Percentiles rank a stretch among this genome's conserved stretches.
Evolutionary conservation across 2,888 invertebrate species (phyloP).

Genomic region (Nomada ruficornis): DNA sequence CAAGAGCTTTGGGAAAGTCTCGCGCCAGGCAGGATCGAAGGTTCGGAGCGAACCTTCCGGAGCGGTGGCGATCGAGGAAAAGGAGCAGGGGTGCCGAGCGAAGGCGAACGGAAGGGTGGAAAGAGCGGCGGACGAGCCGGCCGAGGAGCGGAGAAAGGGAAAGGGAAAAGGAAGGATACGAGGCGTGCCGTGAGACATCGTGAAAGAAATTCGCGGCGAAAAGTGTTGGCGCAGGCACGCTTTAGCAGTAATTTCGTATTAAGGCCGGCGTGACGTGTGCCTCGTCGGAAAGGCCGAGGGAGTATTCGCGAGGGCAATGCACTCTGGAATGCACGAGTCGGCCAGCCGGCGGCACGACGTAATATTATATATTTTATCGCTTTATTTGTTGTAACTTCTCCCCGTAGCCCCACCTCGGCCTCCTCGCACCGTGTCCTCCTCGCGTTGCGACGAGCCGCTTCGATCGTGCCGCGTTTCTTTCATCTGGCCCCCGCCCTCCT

Average conservation of each 20-base stretch:
- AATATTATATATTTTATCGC: conserved; percentile 82
- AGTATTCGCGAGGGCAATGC: conserved; percentile 81
- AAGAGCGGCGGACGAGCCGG: background rate
- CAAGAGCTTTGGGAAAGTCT: too few relatives aligned
- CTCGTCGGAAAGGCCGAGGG: conserved; percentile 72
- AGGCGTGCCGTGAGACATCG: conserved; percentile 32
- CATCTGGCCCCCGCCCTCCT: conserved; percentile 30
- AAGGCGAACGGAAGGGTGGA: too few relatives aligned
- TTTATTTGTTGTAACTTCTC: conserved; percentile 83
- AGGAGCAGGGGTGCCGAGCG: background rate
- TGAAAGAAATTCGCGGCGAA: conserved; percentile 61
- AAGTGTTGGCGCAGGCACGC: conserved; percentile 67
- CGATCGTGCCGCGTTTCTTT: conserved; percentile 49
- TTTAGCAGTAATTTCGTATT: conserved; percentile 73
- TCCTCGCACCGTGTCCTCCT: conserved; percentile 44
- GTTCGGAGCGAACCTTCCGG: too few relatives aligned
- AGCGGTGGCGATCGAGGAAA: too few relatives aligned
- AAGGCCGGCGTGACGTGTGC: conserved; percentile 72
- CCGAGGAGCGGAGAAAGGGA: background rate
- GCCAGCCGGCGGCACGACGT: conserved; percentile 82
- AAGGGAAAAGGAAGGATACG: conserved; percentile 24
- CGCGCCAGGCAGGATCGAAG: too few relatives aligned
- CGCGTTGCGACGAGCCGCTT: conserved; percentile 50
- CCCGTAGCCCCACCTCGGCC: conserved; percentile 35
- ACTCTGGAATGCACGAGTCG: conserved; percentile 81